Percentiles rank a stretch among this genome's conserved stretches.
These are phyloP conservation scores for Bovichtus variegatus DNA, from an alignment of 2,797 vertebrate species.

Conservation along the genomic window DNA sequence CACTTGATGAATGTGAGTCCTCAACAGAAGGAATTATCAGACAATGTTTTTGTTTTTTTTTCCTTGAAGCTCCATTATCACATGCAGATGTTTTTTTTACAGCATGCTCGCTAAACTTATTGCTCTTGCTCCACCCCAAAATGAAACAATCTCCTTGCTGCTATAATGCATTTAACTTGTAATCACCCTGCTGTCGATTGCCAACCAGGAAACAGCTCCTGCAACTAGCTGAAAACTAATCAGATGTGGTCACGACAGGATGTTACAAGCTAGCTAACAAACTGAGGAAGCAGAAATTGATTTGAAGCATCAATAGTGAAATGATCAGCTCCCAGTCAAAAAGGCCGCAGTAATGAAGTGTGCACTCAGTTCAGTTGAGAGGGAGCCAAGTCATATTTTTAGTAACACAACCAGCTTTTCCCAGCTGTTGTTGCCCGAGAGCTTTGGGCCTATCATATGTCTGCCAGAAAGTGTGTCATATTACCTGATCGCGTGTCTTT, in stretches of 20 bases:
- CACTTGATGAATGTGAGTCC: slow-evolving; percentile 34
- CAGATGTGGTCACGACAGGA: slow-evolving; percentile 24
- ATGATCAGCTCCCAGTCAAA: slow-evolving; percentile 42
- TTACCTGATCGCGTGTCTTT: slow-evolving; percentile 24
- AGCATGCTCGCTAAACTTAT: not conserved
- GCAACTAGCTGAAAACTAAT: slow-evolving; percentile 14
- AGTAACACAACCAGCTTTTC: slow-evolving; percentile 53
- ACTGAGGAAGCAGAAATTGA: slow-evolving; percentile 43
- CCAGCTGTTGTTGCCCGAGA: slow-evolving; percentile 37
- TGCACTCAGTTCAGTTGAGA: slow-evolving; percentile 24
- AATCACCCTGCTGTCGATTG: not conserved
- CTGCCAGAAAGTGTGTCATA: slow-evolving; percentile 31
- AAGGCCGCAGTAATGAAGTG: slow-evolving; percentile 27
- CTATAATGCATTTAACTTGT: not conserved
- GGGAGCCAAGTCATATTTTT: slow-evolving; percentile 38
- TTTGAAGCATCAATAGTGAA: slow-evolving; percentile 43
- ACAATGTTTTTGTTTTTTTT: not conserved
- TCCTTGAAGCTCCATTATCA: not conserved
- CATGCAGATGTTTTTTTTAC: slow-evolving; percentile 1
- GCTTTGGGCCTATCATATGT: slow-evolving; percentile 13
- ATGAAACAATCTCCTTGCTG: slow-evolving; percentile 6
- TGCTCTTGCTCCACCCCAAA: not conserved
- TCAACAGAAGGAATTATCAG: slow-evolving; percentile 26
- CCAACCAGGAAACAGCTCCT: not conserved
- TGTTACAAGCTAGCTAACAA: slow-evolving; percentile 33